Percentiles rank a stretch among this genome's conserved stretches.
phyloP scores from a whole-genome alignment of 1,140 invertebrate species.

The Caligus rogercresseyi region DNA sequence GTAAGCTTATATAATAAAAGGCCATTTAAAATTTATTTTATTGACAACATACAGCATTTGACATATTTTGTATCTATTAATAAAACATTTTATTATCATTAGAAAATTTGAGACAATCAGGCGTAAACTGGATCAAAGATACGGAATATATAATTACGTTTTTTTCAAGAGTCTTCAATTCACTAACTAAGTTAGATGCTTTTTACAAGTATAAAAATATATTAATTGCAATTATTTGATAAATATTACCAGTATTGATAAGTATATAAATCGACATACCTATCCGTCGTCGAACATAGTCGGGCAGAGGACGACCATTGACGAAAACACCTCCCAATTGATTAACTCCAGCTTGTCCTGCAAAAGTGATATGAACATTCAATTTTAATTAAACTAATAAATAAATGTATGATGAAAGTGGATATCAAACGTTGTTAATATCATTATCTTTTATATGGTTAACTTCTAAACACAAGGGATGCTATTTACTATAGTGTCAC shows the following conservation, averaged over 20 bases:
- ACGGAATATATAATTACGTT: background rate
- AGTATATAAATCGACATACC: no score
- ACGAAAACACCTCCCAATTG: conserved; percentile 80
- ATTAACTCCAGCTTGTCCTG: conserved; percentile 31
- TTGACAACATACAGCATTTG: no score
- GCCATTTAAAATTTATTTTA: no score
- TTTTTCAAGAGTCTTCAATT: background rate
- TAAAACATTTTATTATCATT: background rate
- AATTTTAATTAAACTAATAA: no score
- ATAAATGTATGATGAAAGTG: no score
- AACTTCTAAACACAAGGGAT: no score
- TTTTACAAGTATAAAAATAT: background rate
- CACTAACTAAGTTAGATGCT: background rate
- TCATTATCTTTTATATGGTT: no score
- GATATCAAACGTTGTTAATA: no score
- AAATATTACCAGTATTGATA: background rate
- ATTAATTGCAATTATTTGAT: background rate
- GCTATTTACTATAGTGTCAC: no score
- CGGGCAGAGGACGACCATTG: conserved; percentile 77
- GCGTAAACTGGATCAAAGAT: background rate
- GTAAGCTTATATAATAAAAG: no score
- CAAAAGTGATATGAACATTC: no score
- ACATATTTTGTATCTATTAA: background rate
- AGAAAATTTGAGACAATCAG: background rate
- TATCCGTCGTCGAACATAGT: conserved; percentile 72